phyloP scores from a whole-genome alignment of 2,888 invertebrate genomes.

The Lucinisca nassula region DNA sequence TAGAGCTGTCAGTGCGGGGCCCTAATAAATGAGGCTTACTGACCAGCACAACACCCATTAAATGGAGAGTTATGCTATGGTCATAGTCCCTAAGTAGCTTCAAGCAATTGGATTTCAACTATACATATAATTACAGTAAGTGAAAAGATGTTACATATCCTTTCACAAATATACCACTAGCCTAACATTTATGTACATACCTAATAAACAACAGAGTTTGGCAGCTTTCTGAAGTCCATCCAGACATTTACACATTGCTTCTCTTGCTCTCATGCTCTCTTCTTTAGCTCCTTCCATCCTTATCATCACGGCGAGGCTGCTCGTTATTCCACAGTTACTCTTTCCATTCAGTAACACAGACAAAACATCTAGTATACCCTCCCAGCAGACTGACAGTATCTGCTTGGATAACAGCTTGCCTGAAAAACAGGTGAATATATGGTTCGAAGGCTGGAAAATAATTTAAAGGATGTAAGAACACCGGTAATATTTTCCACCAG shows the following conservation, averaged over 20 bases:
- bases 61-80: too few species aligned
- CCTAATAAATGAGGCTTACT: too few species aligned
- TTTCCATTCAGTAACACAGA: conserved; percentile 92
- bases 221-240: conserved; percentile 97
- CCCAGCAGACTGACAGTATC: conserved; percentile 97
- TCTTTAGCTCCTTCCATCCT: conserved; percentile 88
- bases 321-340: conserved; percentile 88
- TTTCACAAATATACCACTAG: too few species aligned
- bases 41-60: too few species aligned
- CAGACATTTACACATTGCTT: conserved; percentile 95
- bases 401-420: conserved; percentile 89
- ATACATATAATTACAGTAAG: too few species aligned
- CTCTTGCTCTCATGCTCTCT: conserved; percentile 90
- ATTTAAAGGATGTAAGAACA: too few species aligned
- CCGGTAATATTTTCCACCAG: too few species aligned
- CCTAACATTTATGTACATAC: conserved; percentile 88
- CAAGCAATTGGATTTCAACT: too few species aligned
- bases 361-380: conserved; percentile 95
- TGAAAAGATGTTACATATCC: too few species aligned
- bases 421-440: conserved; percentile 58
- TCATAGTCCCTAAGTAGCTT: too few species aligned
- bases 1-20: too few species aligned
- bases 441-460: too few species aligned
- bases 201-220: conserved; percentile 95
- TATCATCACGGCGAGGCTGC: conserved; percentile 88